Evolutionary conservation across 2,113 vertebrate species (phyloP), one percentile per base, ranked within the genome.

Genomic region (Siphamia tubifer): DNA sequence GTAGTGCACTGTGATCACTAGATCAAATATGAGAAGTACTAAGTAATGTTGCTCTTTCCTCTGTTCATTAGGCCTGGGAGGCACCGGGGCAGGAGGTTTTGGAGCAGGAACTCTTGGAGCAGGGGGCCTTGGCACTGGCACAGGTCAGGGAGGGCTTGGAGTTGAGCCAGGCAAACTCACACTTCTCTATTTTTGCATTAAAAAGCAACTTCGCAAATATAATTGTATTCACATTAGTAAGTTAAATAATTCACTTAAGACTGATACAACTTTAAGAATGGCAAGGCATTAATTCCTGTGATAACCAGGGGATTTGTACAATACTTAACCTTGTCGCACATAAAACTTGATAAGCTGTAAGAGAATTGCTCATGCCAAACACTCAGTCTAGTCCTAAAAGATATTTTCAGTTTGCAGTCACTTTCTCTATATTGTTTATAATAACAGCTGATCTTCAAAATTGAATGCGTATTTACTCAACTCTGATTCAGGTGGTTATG

Each of bases 401-500:
- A 42, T 9, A 32, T 52, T 48, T 2, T n/a, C 32, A 47, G 64
- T 57, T 11, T 34, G 10, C 8, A 7, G 21, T 40, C 2, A 21
- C 6, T 45, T 25, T 12, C 5, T 1, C 56, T 35, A 12, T 4
- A 16, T 24, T 19, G n/a, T 30, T 0, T 16, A 30, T 16, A 3
- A 23, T n/a, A n/a, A 54, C 39, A 9, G 7, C 17, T 36, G 40
- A 54, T 11, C 20, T 65, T 64, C 11, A 47, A 30, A 5, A 12
- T 45, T 27, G n/a, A 5, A 12, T 40, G 4, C 47, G 19, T 30
- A 12, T 43, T 36, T 25, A 82, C 42, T 13, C 39, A 64, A 19
- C 5, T 54, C 21, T 57, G 17, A 44, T 8, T 6, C 23, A 89
- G 87, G 81, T 67, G 84, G 77, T 6, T 81, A 74, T 58, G 81